phyloP scores from a whole-genome alignment of 2,797 vertebrate genomes.

The Hybognathus amarus region DNA sequence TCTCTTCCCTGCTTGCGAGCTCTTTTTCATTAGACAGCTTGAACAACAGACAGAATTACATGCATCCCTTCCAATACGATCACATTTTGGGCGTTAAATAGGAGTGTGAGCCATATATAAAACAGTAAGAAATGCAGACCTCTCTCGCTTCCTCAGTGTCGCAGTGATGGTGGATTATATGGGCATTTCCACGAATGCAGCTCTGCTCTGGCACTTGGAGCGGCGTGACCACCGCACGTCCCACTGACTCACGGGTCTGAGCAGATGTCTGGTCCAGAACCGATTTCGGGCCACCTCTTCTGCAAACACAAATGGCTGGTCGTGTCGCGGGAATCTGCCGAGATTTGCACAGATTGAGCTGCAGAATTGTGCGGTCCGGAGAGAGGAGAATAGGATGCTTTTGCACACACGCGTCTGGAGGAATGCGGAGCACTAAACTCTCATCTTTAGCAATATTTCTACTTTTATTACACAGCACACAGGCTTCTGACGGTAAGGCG shows the following conservation, averaged over 20 bases:
- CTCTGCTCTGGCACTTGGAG: conserved; percentile 62
- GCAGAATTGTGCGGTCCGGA: conserved; percentile 46
- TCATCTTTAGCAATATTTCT: conserved; percentile 70
- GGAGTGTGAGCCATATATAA: not conserved
- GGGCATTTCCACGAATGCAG: conserved; percentile 64
- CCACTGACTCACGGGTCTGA: conserved; percentile 67
- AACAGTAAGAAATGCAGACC: not conserved
- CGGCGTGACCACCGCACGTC: conserved; percentile 55
- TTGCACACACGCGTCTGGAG: conserved; percentile 50
- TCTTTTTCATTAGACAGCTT: not conserved
- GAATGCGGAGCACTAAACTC: conserved; percentile 71
- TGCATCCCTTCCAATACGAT: not conserved
- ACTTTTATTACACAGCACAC: conserved; percentile 73
- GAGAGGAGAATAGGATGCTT: conserved; percentile 64
- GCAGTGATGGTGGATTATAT: conserved; percentile 70
- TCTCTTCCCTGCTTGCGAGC: not conserved
- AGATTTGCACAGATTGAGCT: conserved; percentile 64
- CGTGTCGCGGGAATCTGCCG: conserved; percentile 73
- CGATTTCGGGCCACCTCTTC: conserved; percentile 74
- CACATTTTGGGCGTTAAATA: not conserved
- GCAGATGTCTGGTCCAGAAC: conserved; percentile 81
- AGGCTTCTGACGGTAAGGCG: conserved; percentile 78
- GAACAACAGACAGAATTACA: conserved; percentile 12
- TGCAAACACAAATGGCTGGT: conserved; percentile 79
- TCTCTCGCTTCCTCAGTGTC: conserved; percentile 68